A percentile compares a stretch with the other conserved stretches of the same genome.
These are phyloP conservation scores for Mesocricetus auratus DNA, from an alignment of 2,113 vertebrate genomes.

Conservation along the genomic window DNA sequence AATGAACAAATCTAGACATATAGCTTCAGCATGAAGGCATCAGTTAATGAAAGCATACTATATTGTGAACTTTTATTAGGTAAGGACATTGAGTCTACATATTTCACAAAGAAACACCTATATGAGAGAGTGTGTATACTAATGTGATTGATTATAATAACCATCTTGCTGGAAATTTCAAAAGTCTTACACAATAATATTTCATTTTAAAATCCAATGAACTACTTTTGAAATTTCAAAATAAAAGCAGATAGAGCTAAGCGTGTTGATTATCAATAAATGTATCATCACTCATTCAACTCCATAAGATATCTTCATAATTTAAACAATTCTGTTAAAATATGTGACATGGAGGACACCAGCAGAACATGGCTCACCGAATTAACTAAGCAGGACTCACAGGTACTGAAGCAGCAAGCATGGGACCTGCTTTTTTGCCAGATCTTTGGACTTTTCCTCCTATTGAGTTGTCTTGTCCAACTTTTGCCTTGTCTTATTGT, in stretches of 20 bases:
- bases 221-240: constrained; percentile 44
- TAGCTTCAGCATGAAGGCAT: background rate
- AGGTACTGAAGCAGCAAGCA: background rate
- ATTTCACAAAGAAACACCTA: background rate
- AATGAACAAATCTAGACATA: background rate
- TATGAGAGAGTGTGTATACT: background rate
- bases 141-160: background rate
- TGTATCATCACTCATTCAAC: background rate
- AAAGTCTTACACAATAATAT: background rate
- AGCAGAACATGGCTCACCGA: background rate
- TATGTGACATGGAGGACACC: background rate
- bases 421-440: background rate
- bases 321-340: background rate
- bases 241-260: background rate
- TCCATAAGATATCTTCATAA: background rate
- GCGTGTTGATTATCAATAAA: background rate
- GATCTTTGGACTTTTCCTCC: background rate
- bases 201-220: constrained; percentile 1
- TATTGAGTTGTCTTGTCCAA: background rate
- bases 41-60: background rate
- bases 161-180: background rate
- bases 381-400: background rate
- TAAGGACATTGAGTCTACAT: background rate
- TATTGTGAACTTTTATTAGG: background rate
- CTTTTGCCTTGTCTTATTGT: background rate